These are phyloP conservation scores for Sylvilagus bachmani DNA, from an alignment of 2,113 vertebrate species.

Conservation along the genomic window DNA sequence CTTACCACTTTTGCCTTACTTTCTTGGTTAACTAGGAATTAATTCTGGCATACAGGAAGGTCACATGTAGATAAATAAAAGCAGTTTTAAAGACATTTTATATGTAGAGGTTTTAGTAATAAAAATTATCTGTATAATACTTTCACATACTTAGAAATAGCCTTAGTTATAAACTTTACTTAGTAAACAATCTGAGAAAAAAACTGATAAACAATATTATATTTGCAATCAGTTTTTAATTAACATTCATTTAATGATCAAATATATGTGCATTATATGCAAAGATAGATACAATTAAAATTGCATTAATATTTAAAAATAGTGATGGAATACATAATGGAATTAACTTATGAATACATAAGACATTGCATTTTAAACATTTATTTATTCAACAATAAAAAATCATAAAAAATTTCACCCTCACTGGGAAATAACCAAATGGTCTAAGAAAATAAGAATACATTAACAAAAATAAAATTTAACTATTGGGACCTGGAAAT, in stretches of 20 bases:
- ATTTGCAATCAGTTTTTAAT: background rate
- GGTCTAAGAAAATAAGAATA: constrained; percentile 42
- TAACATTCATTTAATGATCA: background rate
- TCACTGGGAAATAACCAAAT: constrained; percentile 23
- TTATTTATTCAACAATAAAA: background rate
- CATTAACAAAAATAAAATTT: constrained; percentile 38
- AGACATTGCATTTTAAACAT: background rate
- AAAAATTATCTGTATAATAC: background rate
- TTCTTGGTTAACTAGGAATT: background rate
- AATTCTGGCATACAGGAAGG: background rate
- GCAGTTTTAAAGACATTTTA: background rate
- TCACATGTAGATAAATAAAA: background rate
- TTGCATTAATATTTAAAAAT: background rate
- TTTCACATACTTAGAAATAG: background rate
- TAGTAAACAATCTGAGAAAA: background rate
- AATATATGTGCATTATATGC: background rate
- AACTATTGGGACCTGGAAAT: background rate
- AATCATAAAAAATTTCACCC: background rate
- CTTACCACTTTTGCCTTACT: background rate
- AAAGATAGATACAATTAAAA: background rate
- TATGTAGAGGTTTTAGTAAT: background rate
- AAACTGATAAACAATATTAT: background rate
- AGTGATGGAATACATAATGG: background rate
- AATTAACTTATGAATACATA: background rate
- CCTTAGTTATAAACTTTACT: background rate